Evolutionary conservation across 2,888 invertebrate genomes (phyloP).

Genomic region (Anagyrus pseudococci): DNA sequence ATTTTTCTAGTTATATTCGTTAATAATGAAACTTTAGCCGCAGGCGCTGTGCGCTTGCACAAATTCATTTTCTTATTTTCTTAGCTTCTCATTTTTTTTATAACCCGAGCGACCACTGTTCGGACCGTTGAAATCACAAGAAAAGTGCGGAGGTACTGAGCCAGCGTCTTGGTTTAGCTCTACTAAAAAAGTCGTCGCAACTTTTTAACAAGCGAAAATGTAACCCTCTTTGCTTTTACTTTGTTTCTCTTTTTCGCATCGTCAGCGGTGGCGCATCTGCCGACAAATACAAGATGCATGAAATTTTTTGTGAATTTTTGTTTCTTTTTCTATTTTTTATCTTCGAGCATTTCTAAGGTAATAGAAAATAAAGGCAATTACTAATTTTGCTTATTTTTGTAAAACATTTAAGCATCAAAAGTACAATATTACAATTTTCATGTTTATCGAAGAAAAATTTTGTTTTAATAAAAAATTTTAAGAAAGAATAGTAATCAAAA

Average conservation of each 20-base stretch:
- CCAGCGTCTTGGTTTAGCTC: conserved; percentile 10
- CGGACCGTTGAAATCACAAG: not conserved
- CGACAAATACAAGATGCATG: no score
- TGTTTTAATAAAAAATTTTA: no score
- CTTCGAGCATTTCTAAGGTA: no score
- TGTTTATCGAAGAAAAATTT: no score
- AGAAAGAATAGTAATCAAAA: no score
- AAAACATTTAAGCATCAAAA: no score
- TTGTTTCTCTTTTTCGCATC: not conserved
- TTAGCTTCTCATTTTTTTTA: conserved; percentile 2
- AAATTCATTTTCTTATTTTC: conserved; percentile 3
- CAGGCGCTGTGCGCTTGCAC: not conserved
- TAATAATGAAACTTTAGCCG: conserved; percentile 46
- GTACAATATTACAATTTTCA: no score
- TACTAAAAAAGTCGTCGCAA: conserved; percentile 32
- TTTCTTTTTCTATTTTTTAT: no score
- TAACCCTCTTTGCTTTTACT: conserved; percentile 16
- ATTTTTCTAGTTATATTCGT: conserved; percentile 44
- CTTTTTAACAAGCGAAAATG: conserved; percentile 47
- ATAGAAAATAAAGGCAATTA: no score
- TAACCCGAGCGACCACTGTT: not conserved
- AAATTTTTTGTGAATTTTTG: no score
- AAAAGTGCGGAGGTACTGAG: conserved; percentile 7
- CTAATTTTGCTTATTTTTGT: no score
- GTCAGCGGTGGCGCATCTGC: no score